Percentiles rank a stretch among this genome's conserved stretches.
These are phyloP conservation scores for Amblyjoppa proteus DNA, from an alignment of 2,888 invertebrate species.

Conservation along the genomic window DNA sequence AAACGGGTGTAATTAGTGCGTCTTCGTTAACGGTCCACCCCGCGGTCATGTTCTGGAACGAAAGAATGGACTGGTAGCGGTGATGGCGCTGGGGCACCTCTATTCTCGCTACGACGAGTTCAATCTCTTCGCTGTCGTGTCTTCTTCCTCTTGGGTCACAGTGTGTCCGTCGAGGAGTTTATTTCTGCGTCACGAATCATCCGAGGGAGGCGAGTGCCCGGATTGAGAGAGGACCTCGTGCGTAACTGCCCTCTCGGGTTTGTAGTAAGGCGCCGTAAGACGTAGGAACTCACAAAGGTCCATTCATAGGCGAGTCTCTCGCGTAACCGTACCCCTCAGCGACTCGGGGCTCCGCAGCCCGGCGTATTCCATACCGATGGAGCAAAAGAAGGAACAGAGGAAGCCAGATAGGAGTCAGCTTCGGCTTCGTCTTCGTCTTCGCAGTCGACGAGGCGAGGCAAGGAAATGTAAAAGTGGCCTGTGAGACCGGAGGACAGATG, in stretches of 20 bases:
- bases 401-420: conserved; percentile 60
- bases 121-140: conserved; percentile 52
- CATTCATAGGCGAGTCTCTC: conserved; percentile 75
- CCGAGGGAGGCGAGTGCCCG: conserved; percentile 56
- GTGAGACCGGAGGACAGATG: conserved; percentile 73
- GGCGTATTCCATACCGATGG: conserved; percentile 60
- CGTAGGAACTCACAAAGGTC: conserved; percentile 74
- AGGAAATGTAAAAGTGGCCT: conserved; percentile 68
- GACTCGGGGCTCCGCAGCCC: conserved; percentile 40
- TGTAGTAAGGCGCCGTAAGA: conserved; percentile 60
- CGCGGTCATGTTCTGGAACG: conserved; percentile 55
- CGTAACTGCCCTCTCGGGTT: conserved; percentile 70
- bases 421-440: conserved; percentile 58
- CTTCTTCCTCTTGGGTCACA: conserved; percentile 54
- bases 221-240: conserved; percentile 60
- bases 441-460: conserved; percentile 50
- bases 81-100: not conserved
- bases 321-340: conserved; percentile 65
- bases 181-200: conserved; percentile 75
- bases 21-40: conserved; percentile 62
- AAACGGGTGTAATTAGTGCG: conserved; percentile 75
- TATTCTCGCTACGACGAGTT: conserved; percentile 44
- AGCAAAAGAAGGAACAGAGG: conserved; percentile 63
- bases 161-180: conserved; percentile 69
- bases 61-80: not conserved